A percentile compares a stretch with the other conserved stretches of the same genome.
Evolutionary conservation across 1,140 invertebrate species (phyloP).

Genomic region (Zaprionus africanus): DNA sequence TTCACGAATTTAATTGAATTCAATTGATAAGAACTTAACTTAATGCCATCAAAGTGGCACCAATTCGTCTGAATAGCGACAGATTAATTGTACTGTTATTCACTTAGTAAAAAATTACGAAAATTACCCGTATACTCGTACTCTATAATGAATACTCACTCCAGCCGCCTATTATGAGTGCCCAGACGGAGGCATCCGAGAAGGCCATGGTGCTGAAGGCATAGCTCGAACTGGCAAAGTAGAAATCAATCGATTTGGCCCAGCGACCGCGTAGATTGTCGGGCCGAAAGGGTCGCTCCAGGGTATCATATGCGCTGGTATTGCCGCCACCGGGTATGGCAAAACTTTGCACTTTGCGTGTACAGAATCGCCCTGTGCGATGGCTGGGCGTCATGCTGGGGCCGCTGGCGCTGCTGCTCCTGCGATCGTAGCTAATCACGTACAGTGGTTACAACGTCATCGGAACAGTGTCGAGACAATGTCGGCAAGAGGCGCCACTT

Average conservation of each 20-base stretch:
- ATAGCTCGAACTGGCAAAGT: constrained; percentile 75
- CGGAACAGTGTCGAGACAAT: background rate
- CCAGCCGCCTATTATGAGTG: constrained; percentile 66
- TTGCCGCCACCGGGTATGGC: constrained; percentile 50
- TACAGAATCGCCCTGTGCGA: constrained; percentile 28
- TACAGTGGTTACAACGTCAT: background rate
- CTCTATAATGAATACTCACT: constrained; percentile 57
- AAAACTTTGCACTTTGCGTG: constrained; percentile 62
- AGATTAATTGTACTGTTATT: background rate
- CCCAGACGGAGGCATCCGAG: constrained; percentile 70
- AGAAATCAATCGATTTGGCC: constrained; percentile 76
- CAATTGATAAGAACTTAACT: constrained; percentile 49
- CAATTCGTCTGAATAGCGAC: constrained; percentile 2
- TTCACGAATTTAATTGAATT: constrained; percentile 60
- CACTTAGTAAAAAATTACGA: background rate
- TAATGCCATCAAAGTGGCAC: constrained; percentile 24
- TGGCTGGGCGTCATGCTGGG: constrained; percentile 20
- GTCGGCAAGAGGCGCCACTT: constrained; percentile 5
- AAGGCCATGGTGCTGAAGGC: constrained; percentile 74
- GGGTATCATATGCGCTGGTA: constrained; percentile 74
- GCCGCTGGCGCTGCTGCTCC: background rate
- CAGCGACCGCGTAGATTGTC: constrained; percentile 75
- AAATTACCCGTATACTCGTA: background rate
- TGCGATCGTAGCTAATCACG: background rate
- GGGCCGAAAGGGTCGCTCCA: constrained; percentile 74